Evolutionary conservation across 1,140 invertebrate species (phyloP).

Genomic region (Lepeophtheirus salmonis): DNA sequence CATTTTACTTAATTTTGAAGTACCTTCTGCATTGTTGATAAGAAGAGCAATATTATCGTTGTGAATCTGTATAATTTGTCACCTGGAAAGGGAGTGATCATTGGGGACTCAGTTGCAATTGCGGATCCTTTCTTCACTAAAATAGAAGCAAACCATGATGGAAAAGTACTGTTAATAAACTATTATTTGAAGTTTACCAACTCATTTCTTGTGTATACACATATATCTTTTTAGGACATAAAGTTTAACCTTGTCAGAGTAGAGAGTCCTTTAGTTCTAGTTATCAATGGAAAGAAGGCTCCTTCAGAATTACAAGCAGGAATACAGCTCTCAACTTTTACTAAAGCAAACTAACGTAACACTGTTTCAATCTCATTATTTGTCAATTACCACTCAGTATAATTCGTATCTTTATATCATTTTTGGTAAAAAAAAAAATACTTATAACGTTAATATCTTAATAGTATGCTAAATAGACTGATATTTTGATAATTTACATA

Average conservation of each 20-base stretch:
- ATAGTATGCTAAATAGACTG: no score
- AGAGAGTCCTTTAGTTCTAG: conserved; percentile 48
- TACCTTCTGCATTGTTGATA: conserved; percentile 29
- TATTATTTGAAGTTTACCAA: neutral
- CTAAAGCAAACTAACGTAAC: conserved; percentile 19
- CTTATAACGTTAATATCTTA: no score
- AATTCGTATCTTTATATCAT: no score
- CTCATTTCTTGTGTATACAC: conserved; percentile 18
- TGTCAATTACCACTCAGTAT: no score
- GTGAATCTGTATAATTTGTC: conserved; percentile 31
- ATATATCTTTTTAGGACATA: conserved; percentile 39
- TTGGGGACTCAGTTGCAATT: conserved; percentile 31
- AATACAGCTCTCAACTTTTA: conserved; percentile 26
- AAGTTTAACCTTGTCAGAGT: conserved; percentile 49
- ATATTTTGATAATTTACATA: no score
- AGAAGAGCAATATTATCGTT: conserved; percentile 25
- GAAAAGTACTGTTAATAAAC: neutral
- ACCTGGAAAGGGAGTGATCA: conserved; percentile 28
- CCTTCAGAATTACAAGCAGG: conserved; percentile 46
- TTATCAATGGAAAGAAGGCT: conserved; percentile 52
- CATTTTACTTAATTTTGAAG: neutral
- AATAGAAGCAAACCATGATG: conserved; percentile 23
- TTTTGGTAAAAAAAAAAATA: no score
- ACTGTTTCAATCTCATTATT: no score
- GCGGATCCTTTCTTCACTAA: conserved; percentile 27